These are phyloP conservation scores for Anarsia innoxiella DNA, from an alignment of 2,888 invertebrate species.

Conservation along the genomic window DNA sequence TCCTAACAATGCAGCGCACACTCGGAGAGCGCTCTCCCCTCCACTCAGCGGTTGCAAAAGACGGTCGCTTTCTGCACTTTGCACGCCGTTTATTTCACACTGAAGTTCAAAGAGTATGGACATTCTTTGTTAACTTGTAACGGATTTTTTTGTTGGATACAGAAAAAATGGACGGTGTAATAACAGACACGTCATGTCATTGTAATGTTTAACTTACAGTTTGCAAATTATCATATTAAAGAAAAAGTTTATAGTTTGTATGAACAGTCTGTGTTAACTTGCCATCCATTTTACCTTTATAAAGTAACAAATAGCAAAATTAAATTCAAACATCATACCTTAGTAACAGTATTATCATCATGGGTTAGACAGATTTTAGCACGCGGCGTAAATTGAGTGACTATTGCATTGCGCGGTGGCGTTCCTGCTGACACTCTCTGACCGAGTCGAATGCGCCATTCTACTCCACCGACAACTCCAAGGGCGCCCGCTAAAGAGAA, in stretches of 20 bases:
- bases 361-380: conserved; percentile 59
- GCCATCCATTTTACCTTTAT: neutral
- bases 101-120: no score
- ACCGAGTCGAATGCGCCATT: conserved; percentile 60
- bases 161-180: no score
- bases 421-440: conserved; percentile 53
- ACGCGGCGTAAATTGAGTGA: conserved; percentile 57
- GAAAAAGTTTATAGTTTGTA: no score
- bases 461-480: conserved; percentile 64
- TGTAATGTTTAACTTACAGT: no score
- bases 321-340: conserved; percentile 38
- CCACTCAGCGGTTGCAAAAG: conserved; percentile 52
- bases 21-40: conserved; percentile 57
- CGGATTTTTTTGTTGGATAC: no score
- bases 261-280: neutral
- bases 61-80: conserved; percentile 54
- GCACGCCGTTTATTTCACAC: conserved; percentile 54
- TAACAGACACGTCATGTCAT: no score
- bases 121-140: no score
- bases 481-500: conserved; percentile 67
- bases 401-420: conserved; percentile 52
- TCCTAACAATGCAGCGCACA: conserved; percentile 59
- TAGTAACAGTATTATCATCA: conserved; percentile 55
- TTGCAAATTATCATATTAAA: no score
- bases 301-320: neutral